phyloP scores from a whole-genome alignment of 92 coral and sea anemone genomes.

The Epizoanthus stellaris region DNA sequence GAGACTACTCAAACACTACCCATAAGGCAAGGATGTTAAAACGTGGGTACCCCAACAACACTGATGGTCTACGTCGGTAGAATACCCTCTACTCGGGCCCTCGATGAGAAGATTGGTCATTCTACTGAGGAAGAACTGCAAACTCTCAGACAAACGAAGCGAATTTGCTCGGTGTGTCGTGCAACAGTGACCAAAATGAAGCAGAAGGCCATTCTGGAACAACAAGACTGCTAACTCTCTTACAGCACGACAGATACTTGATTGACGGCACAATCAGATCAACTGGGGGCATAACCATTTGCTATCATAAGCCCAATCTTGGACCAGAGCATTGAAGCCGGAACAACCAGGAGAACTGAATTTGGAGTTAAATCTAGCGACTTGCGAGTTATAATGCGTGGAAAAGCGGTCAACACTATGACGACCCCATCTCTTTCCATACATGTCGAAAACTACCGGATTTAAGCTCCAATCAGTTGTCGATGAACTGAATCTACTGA shows the following conservation, averaged over 20 bases:
- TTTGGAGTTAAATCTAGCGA: constrained; percentile 26
- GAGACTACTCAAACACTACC: too few species aligned
- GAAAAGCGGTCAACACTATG: constrained; percentile 25
- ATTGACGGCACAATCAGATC: background rate
- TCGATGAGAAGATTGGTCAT: constrained; percentile 20
- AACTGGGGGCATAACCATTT: constrained; percentile 46
- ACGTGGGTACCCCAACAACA: background rate
- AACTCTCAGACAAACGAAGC: background rate
- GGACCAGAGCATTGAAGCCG: constrained; percentile 13
- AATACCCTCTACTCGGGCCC: constrained; percentile 33
- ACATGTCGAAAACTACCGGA: constrained; percentile 13
- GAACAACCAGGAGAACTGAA: constrained; percentile 26
- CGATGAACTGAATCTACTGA: constrained; percentile 31
- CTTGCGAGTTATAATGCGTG: constrained; percentile 13
- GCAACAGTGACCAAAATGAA: constrained; percentile 36
- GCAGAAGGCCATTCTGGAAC: constrained; percentile 39
- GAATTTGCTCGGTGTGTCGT: background rate
- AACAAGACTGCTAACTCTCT: constrained; percentile 13
- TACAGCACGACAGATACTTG: background rate
- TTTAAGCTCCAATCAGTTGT: constrained; percentile 46
- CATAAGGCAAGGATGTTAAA: background rate
- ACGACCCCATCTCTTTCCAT: constrained; percentile 20
- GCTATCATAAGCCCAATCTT: constrained; percentile 36
- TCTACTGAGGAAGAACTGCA: background rate
- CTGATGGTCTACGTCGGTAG: constrained; percentile 5